A percentile compares a stretch with the other conserved stretches of the same genome.
Conservation (phyloP, 2,888 invertebrate species). For the Drosophila bunnanda region DNA sequence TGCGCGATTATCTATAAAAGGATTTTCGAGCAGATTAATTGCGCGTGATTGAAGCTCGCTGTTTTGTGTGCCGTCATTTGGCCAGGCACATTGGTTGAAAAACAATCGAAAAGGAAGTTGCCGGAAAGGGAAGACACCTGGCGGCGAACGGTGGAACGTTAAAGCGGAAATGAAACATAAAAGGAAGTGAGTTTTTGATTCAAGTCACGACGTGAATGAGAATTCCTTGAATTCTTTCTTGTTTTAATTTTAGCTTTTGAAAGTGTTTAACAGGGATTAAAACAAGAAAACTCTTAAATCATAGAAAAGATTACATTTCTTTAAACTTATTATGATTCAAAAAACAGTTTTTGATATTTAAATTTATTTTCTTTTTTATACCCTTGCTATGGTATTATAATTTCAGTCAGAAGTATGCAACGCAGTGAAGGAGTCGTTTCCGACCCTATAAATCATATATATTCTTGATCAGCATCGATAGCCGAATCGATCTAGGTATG, state of each 20-base stretch:
- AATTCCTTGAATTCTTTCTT: not conserved
- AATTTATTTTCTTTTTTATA: too few species aligned
- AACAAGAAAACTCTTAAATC: too few species aligned
- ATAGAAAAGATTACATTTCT: too few species aligned
- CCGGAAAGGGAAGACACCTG: not conserved
- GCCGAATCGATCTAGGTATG: too few species aligned
- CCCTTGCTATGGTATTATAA: too few species aligned
- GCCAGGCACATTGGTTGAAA: conserved; percentile 56
- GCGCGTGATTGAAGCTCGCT: conserved; percentile 78
- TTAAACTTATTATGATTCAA: too few species aligned
- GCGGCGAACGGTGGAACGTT: not conserved
- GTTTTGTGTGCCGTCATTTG: conserved; percentile 57
- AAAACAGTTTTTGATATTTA: too few species aligned
- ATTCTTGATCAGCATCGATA: too few species aligned
- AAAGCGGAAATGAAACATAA: conserved; percentile 5
- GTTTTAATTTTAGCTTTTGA: not conserved
- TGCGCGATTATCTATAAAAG: conserved; percentile 81
- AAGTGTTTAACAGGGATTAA: too few species aligned
- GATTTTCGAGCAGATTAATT: conserved; percentile 81
- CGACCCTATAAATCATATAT: too few species aligned
- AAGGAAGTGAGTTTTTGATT: not conserved
- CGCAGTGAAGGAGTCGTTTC: too few species aligned
- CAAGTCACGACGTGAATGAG: not conserved
- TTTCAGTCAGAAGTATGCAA: too few species aligned
- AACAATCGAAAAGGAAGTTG: not conserved